Conservation (phyloP, 2,113 vertebrate genomes). For the Nestor notabilis region DNA sequence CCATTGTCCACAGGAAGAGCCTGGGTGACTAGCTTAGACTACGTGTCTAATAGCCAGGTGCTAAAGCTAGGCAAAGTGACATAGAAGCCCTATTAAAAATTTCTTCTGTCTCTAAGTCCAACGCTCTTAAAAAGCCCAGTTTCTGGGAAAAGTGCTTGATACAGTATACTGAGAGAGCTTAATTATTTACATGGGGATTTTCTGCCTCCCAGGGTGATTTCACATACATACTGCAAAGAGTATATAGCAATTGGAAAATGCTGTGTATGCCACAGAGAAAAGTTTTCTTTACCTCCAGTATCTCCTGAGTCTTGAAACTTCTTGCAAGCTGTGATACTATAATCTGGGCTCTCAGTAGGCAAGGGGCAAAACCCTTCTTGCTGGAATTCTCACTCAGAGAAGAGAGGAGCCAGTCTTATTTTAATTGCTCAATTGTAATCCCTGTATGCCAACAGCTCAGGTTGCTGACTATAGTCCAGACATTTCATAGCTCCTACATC, state of each 20-base stretch:
- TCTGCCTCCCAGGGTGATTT: background rate
- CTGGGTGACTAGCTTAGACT: background rate
- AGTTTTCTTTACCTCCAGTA: background rate
- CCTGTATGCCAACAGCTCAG: background rate
- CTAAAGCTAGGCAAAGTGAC: background rate
- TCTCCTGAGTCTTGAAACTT: background rate
- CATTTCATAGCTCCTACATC: background rate
- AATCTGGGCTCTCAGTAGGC: background rate
- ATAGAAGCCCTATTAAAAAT: background rate
- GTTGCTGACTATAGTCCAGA: background rate
- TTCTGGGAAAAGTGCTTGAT: background rate
- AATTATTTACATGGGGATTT: background rate
- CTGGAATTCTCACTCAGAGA: background rate
- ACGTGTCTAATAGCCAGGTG: background rate
- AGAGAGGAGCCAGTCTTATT: background rate
- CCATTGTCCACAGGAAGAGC: background rate
- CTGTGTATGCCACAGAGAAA: background rate
- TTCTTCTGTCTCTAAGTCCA: background rate
- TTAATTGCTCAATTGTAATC: background rate
- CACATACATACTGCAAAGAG: background rate
- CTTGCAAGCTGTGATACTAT: background rate
- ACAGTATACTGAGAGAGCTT: background rate
- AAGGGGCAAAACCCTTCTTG: background rate
- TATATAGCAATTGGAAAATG: background rate
- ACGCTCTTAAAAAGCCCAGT: background rate